Evolutionary conservation across 2,888 invertebrate genomes (phyloP), one percentile per base, ranked within the genome.

Genomic region (Ectobius pallidus): DNA sequence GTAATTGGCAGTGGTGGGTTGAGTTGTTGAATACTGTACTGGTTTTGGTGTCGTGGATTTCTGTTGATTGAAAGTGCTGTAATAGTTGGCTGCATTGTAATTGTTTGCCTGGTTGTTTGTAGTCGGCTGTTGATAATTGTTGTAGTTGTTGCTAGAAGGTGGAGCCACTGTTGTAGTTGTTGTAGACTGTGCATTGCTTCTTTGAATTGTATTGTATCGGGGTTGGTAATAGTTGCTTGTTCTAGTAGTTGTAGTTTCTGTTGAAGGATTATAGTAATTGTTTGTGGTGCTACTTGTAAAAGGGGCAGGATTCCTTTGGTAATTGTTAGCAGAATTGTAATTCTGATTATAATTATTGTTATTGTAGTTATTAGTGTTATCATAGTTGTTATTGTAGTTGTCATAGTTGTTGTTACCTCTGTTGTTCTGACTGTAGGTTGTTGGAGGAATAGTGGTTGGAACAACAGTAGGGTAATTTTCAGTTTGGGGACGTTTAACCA

Each of bases 401-500:
- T 80, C 78, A 72, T 79, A 80, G 71, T 78, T 80, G 68, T 80
- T 80, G 25, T 79, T 79, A 22, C 68, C 61, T n/a, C 70, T 39
- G 34, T 39, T 71, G 68, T 71, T 71, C 42, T 69, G 73, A 30
- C 44, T 42, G 67, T 63, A 58, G 14, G 46, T 52, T 61, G 69
- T 71, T 3, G 73, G 27, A 25, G 73, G 70, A 22, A 67, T 67
- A 22, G 67, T 75, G 49, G 69, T 73, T 4, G 63, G 42, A 62
- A 73, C 55, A 22, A 65, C 62, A 32, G 63, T 67, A 70, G 49
- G 72, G 42, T 70, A 76, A 72, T 71, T 76, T 34, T 49, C 65
- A 34, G 27, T 55, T 25, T 67, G 58, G 6, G 84, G 84, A 73
- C 82, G 80, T 73, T 83, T 79, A 69, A 77, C 78, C 22, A 83